Base-by-base conservation (phyloP, 2,888 invertebrate species). In the Tenthredo mesomela region DNA sequence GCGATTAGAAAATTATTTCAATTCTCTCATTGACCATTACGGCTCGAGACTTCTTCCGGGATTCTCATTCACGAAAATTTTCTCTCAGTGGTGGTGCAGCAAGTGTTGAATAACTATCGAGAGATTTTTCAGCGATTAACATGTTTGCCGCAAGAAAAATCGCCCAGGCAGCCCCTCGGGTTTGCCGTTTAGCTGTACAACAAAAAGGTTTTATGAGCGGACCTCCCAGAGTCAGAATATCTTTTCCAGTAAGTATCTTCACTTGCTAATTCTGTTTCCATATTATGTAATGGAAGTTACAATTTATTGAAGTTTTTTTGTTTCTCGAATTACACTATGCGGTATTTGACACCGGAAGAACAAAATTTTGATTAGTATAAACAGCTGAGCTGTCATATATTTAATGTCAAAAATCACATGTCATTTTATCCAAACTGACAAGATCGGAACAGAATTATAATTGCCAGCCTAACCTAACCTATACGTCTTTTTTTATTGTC, bases 181-280 rank as follows among this genome's bases (percentile, higher is more conserved):
- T 86, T 47, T 84, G 85, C 84, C 84, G 85, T 65, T 84, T 84
- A 47, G 84, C 85, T 21, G 70, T 82, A 71, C 87, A 85, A 58
- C 84, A 85, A 71, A 87, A 87, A 77, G 85, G 84, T 7, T 2
- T 29, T 6, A 18, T 87, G 3, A 37, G 33, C 21, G 77, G 85
- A 82, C 86, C 80, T 65, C 89, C 89, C 12, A 85, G 86, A 61
- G 85, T 85, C 80, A 87, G 86, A 85, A n/a, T 88, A 78, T 77
- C 88, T 4, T 85, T 88, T n/a, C 9, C 84, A 58, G 89, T 88
- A 86, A 88, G 88, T 67, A 82, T 61, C 33, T 12, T 25, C 21
- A 9, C 21, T 73, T 18, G 18, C 25, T 9, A 50, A 78, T 40
- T 58, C 37, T 37, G 37, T 37, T 43, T 61, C 70, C 71, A 70